Evolutionary conservation across 1,140 invertebrate genomes (phyloP), one percentile per base, ranked within the genome.

Genomic region (Berghia stephanieae): DNA sequence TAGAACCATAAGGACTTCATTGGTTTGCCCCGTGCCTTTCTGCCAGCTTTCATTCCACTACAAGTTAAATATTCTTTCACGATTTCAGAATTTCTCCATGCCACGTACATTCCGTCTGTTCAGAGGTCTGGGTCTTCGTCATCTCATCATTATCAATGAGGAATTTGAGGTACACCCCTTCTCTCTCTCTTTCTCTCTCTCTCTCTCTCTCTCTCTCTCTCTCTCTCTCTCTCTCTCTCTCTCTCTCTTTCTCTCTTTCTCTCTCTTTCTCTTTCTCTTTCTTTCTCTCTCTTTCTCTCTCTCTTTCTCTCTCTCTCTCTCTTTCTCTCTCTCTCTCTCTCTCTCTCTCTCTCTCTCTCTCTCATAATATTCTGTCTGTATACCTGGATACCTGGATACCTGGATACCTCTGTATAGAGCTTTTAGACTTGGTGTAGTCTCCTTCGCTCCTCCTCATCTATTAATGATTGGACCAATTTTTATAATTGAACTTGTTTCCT

Each of bases 111-210:
- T 99, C 87, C 91, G 93, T 69, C 90, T 99, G 13, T 99, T 99
- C 89, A 91, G 98, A 81, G 97, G 95, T 43, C 90, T 99, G 8
- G 98, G 98, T 1, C 90, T 99, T 66, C 90, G 98, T 13, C 98
- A 99, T 91, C 89, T 99, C 80, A 93, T 96, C 73, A 96, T 99
- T n/a, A 93, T 98, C 1, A 96, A 98, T 89, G 95, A 98, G 86
- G 92, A 92, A 31, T 97, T 98, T 89, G 93, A 95, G 87, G 95
- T 96, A 83, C 82, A 73, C 63, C 38, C 27, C 18, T 42, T 24
- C 21, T 8, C 31, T 57, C 21, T 57, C 5, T 67, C 55, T 0
- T 43, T 24, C 40, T 46, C 38, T 75, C 6, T 46, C 57, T 27
- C 77, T 24, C 36, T 36, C 60, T 55, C 79, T 69, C 44, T 86